Percentiles rank a stretch among this genome's conserved stretches.
Evolutionary conservation across 2,888 invertebrate genomes (phyloP).

Genomic region (Nomada lathburiana): DNA sequence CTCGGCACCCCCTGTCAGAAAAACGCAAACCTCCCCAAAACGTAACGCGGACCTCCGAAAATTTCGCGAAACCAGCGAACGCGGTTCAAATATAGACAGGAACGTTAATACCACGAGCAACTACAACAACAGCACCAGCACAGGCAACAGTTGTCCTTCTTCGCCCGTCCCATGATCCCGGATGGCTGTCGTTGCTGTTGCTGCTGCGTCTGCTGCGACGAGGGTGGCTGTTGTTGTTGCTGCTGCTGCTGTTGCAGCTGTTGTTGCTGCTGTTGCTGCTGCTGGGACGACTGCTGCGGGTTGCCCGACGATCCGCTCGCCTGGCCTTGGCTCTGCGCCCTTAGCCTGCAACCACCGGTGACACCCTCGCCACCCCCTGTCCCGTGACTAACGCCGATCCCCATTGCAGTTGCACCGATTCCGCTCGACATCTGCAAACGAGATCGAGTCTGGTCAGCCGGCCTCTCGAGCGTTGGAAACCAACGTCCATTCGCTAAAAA

Average conservation of each 20-base stretch:
- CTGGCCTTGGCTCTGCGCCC: constrained; percentile 80
- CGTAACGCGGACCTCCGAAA: not conserved
- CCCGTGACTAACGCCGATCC: constrained; percentile 83
- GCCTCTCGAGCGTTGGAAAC: constrained; percentile 16
- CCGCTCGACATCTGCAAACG: constrained; percentile 82
- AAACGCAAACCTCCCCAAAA: not conserved
- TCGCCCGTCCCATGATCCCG: constrained; percentile 85
- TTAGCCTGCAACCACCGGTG: constrained; percentile 80
- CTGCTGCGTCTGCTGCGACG: constrained; percentile 71
- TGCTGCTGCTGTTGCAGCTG: constrained; percentile 74
- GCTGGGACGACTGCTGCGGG: constrained; percentile 73
- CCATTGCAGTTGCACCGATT: constrained; percentile 83
- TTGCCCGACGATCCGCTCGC: constrained; percentile 74
- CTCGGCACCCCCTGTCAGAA: not conserved
- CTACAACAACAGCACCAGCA: constrained; percentile 88
- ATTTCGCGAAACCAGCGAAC: constrained; percentile 18
- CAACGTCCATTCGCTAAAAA: constrained; percentile 41
- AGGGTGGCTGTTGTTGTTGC: constrained; percentile 71
- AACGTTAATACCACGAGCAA: constrained; percentile 85
- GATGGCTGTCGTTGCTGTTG: constrained; percentile 82
- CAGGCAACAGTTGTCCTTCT: constrained; percentile 87
- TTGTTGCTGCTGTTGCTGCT: constrained; percentile 73
- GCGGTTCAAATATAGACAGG: constrained; percentile 53
- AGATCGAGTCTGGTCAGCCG: constrained; percentile 48
- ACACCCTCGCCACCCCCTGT: constrained; percentile 81